These are phyloP conservation scores for Phacellophora camtschatica DNA, from an alignment of 30 jellyfish, hydroid and myxozoan species.

Conservation along the genomic window DNA sequence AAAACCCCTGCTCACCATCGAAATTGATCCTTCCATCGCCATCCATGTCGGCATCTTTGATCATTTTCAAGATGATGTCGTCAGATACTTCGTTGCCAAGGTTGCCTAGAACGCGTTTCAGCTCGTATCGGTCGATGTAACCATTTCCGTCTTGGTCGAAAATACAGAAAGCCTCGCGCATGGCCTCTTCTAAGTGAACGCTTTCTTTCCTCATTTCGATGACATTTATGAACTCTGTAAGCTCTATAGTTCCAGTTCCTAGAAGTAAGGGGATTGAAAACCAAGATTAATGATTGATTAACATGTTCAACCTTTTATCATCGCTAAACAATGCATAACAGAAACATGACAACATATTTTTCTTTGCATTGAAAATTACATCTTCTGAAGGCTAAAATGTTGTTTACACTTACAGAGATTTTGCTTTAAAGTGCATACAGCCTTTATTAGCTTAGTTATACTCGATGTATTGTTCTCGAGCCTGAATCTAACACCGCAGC, in stretches of 20 bases:
- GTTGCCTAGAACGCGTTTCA: constrained; percentile 45
- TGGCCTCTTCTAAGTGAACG: constrained; percentile 47
- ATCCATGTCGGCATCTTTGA: constrained; percentile 70
- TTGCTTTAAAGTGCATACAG: too few relatives aligned
- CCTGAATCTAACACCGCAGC: too few relatives aligned
- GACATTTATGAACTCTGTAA: constrained; percentile 37
- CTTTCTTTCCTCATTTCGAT: constrained; percentile 37
- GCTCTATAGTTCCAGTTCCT: constrained; percentile 55
- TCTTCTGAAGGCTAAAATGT: too few relatives aligned
- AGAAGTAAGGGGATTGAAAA: too few relatives aligned
- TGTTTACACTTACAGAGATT: too few relatives aligned
- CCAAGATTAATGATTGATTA: too few relatives aligned
- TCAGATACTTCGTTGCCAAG: constrained; percentile 64
- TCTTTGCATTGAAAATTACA: too few relatives aligned
- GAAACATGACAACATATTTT: too few relatives aligned
- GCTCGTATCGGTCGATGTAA: constrained; percentile 56
- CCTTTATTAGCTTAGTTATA: too few relatives aligned
- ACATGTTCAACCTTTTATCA: too few relatives aligned
- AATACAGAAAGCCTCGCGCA: constrained; percentile 32
- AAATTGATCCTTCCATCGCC: constrained; percentile 78
- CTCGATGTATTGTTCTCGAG: too few relatives aligned
- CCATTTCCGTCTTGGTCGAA: constrained; percentile 79
- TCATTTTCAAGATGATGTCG: constrained; percentile 68
- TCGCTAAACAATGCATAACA: too few relatives aligned
- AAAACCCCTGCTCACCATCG: constrained; percentile 27